phyloP scores from a whole-genome alignment of 2,797 vertebrate genomes.

The Zonotrichia albicollis region DNA sequence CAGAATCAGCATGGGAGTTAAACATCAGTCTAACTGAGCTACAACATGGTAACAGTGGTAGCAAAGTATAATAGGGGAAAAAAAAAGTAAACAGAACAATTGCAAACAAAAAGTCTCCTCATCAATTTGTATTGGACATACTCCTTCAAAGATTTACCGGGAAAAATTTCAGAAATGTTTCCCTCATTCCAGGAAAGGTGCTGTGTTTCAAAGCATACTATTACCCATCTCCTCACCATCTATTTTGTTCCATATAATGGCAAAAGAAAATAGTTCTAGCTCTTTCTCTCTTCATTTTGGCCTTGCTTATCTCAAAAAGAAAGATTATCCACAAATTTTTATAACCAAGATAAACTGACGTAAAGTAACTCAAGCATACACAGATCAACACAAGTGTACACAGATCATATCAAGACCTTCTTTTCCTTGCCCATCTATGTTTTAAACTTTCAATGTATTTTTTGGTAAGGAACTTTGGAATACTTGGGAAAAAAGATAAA shows the following conservation, averaged over 20 bases:
- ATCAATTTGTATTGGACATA: not conserved
- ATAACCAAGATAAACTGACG: not conserved
- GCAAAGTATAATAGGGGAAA: not conserved
- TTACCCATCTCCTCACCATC: not conserved
- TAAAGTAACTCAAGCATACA: not conserved
- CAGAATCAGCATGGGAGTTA: not conserved
- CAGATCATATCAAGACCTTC: not conserved
- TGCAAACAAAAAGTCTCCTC: not conserved
- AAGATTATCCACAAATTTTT: not conserved
- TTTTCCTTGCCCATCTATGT: not conserved
- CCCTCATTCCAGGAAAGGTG: not conserved
- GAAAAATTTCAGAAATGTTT: not conserved
- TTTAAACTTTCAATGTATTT: not conserved
- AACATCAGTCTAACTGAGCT: not conserved
- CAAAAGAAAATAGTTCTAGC: not conserved
- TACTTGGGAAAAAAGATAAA: not conserved
- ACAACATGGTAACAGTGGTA: not conserved
- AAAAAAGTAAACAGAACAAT: not conserved
- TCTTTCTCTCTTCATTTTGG: not conserved
- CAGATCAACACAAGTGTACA: not conserved
- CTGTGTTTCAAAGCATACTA: not conserved
- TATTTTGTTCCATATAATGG: not conserved
- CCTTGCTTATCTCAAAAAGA: not conserved
- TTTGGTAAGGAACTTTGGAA: not conserved
- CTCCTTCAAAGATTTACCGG: not conserved